Evolutionary conservation across 92 coral and sea anemone species (phyloP).

Genomic region (Heteractis magnifica): DNA sequence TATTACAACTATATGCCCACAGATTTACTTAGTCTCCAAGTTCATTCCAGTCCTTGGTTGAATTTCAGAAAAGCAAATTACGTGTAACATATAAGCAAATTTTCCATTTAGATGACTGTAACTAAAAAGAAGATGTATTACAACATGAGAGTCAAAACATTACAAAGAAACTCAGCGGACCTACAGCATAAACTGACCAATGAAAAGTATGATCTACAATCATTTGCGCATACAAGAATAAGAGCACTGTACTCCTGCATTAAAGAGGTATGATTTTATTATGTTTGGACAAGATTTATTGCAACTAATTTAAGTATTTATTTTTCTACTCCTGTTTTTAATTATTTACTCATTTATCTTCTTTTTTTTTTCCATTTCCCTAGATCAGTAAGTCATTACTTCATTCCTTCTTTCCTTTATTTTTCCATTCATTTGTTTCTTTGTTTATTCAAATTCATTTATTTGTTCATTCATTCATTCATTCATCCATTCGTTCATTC

Average conservation of each 20-base stretch:
- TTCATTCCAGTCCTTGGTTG: too few relatives aligned
- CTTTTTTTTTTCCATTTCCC: too few relatives aligned
- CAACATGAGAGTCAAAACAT: conserved; percentile 93
- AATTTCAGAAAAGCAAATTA: too few relatives aligned
- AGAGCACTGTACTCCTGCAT: conserved; percentile 58
- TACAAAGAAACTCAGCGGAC: conserved; percentile 83
- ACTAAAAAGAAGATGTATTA: conserved; percentile 93
- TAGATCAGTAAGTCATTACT: too few relatives aligned
- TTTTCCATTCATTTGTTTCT: neutral
- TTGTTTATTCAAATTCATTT: neutral
- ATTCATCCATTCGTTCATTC: neutral
- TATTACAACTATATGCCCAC: too few relatives aligned
- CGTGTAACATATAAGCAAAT: neutral
- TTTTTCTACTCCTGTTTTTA: too few relatives aligned
- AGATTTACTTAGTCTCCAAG: too few relatives aligned
- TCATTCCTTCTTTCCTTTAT: neutral
- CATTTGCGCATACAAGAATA: conserved; percentile 55
- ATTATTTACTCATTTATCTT: too few relatives aligned
- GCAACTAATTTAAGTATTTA: too few relatives aligned
- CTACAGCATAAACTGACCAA: conserved; percentile 63
- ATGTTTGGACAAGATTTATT: neutral
- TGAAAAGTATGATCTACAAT: conserved; percentile 65
- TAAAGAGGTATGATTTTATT: conserved; percentile 60
- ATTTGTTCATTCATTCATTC: neutral
- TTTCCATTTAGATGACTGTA: conserved; percentile 66